A percentile compares a stretch with the other conserved stretches of the same genome.
Evolutionary conservation across 2,113 vertebrate genomes (phyloP).

Genomic region (Myiagra hebetior): DNA sequence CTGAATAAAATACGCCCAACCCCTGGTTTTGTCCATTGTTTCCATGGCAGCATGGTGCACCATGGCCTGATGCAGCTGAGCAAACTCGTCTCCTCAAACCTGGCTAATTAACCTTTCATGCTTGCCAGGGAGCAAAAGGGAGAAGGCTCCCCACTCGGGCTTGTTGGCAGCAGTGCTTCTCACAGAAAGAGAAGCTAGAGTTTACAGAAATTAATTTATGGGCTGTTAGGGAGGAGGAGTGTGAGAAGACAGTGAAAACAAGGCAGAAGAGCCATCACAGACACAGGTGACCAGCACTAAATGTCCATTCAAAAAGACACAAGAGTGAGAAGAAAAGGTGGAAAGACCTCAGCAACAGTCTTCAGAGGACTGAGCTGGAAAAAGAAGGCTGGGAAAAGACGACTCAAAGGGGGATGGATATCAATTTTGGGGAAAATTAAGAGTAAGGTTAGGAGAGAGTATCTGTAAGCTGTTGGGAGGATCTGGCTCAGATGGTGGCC

Average conservation of each 20-base stretch:
- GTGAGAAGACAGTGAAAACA: neutral
- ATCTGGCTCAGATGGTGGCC: neutral
- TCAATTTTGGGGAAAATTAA: neutral
- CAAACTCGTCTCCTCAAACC: neutral
- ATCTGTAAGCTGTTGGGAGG: neutral
- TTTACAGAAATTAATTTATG: neutral
- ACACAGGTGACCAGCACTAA: accelerated
- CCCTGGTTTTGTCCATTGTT: neutral
- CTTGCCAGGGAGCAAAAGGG: neutral
- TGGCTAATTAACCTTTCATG: neutral
- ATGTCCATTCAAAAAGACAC: accelerated
- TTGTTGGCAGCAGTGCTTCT: neutral
- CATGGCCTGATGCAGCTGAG: neutral
- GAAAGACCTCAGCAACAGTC: neutral
- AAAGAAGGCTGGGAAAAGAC: neutral
- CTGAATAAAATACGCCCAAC: neutral
- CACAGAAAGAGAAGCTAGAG: neutral
- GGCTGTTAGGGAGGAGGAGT: neutral
- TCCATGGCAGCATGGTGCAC: neutral
- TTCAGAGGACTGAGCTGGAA: neutral
- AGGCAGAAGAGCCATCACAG: neutral
- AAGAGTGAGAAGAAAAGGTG: neutral
- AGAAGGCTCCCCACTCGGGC: accelerated
- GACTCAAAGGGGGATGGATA: accelerated
- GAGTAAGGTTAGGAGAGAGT: neutral